These are phyloP conservation scores for Pempheris klunzingeri DNA, from an alignment of 2,797 vertebrate species.

Conservation along the genomic window DNA sequence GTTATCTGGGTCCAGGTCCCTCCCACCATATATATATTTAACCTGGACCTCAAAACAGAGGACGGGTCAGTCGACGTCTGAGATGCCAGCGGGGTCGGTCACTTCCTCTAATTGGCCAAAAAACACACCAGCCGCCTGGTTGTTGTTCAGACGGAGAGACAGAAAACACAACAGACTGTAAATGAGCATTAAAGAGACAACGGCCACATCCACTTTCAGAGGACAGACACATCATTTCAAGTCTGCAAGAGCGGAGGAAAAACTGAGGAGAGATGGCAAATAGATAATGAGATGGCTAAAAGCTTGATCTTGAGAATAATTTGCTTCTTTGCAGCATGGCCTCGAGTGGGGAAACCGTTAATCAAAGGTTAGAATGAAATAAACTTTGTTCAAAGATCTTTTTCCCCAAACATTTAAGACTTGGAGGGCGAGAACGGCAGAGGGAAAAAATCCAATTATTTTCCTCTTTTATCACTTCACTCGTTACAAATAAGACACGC, in stretches of 20 bases:
- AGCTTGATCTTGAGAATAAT: slow-evolving; percentile 80
- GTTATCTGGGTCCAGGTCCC: not conserved
- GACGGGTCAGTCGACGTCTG: slow-evolving; percentile 5
- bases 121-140: slow-evolving; percentile 10
- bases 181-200: slow-evolving; percentile 51
- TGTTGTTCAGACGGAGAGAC: slow-evolving; percentile 29
- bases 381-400: slow-evolving; percentile 82
- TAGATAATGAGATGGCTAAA: slow-evolving; percentile 79
- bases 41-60: slow-evolving; percentile 7
- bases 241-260: slow-evolving; percentile 16
- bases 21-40: not conserved
- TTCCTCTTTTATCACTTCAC: slow-evolving; percentile 78
- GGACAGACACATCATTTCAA: slow-evolving; percentile 53
- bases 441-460: slow-evolving; percentile 80
- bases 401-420: slow-evolving; percentile 73
- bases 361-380: slow-evolving; percentile 81
- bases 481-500: slow-evolving; percentile 77
- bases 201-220: slow-evolving; percentile 38
- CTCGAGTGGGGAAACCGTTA: slow-evolving; percentile 70
- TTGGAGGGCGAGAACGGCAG: slow-evolving; percentile 62
- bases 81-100: slow-evolving; percentile 27
- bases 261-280: slow-evolving; percentile 60
- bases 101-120: slow-evolving; percentile 56
- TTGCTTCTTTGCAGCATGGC: slow-evolving; percentile 67
- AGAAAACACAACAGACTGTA: slow-evolving; percentile 46